These are phyloP conservation scores for Patella vulgata DNA, from an alignment of 1,140 invertebrate genomes.

Conservation along the genomic window DNA sequence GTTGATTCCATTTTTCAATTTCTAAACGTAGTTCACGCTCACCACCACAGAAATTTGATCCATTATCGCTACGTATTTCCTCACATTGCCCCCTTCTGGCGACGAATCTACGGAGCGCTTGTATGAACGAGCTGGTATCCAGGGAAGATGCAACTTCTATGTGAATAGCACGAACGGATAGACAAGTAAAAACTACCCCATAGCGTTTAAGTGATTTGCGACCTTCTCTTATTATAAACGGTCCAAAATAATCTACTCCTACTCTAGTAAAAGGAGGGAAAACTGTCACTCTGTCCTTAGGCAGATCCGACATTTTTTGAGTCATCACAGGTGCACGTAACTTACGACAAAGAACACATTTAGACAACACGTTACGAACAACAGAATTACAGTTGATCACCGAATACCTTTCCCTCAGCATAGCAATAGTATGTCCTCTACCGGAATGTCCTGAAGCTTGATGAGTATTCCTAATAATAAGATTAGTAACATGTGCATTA, in stretches of 20 bases:
- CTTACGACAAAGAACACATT: too few species aligned
- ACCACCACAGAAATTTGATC: constrained; percentile 22
- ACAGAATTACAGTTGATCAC: too few species aligned
- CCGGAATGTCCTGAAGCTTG: too few species aligned
- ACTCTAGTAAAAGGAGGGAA: constrained; percentile 18
- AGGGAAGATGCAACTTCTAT: constrained; percentile 33
- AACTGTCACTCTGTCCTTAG: neutral
- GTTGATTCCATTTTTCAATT: constrained; percentile 16
- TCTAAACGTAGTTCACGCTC: constrained; percentile 7
- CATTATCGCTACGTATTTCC: constrained; percentile 24
- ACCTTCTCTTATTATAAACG: constrained; percentile 34
- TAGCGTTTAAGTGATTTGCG: constrained; percentile 33
- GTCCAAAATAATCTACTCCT: too few species aligned
- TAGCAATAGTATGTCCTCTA: too few species aligned
- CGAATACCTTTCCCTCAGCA: too few species aligned
- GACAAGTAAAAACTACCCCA: constrained; percentile 42
- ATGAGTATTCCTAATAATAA: too few species aligned
- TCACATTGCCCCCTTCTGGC: constrained; percentile 23
- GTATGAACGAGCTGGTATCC: constrained; percentile 32
- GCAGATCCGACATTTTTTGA: too few species aligned
- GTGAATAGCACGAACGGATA: constrained; percentile 31
- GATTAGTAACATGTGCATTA: too few species aligned
- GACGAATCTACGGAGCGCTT: constrained; percentile 26
- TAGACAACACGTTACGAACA: too few species aligned
- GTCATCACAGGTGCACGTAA: too few species aligned